Base-by-base conservation (phyloP, 2,797 vertebrate species). In the Apogon hyalosoma region DNA sequence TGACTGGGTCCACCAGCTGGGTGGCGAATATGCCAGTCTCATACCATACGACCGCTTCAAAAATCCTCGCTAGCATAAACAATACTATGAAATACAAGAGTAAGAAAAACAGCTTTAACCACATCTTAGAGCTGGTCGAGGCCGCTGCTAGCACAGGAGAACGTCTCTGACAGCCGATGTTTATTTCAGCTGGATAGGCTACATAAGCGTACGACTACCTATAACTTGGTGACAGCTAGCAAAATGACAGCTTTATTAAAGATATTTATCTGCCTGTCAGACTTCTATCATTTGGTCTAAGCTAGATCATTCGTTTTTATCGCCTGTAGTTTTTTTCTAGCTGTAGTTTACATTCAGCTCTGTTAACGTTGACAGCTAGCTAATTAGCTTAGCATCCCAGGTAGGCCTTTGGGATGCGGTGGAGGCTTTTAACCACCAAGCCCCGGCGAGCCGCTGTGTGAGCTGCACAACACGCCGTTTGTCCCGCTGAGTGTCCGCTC, bases 21-120 rank as follows among this genome's bases (percentile, higher is more conserved):
- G 95, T 96, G 62, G 96, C 96, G 40, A 98, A 95, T 78, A 97
- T 93, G 1, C 97, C 98, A 0, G 96, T 97, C 87, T 98, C 97
- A 61, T 97, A 99, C 97, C 98, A 98, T 31, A 96, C 95, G 13
- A 97, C 92, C 47, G 97, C 96, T 84, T 99, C 98, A 42, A 98
- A 96, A 66, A 99, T 92, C 49, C 98, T 85, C 41, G 97, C 96
- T 79, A 99, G 88, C 50, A 95, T 92, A 67, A 99, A 99, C 6
- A 99, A 79, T 61, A 97, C 85, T 77, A 96, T 80, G 80, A 99
- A 96, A 84, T 99, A 99, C 11, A 99, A 88, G 2, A 98, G 95
- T 91, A 98, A 36, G 78, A 98, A 97, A 70, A 96, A 96, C 0
- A 99, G 92, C 87, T 97, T 98, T 67, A 97, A 87, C 97, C 97